Conservation (phyloP, 2,113 vertebrate genomes). For the Halichoerus grypus region DNA sequence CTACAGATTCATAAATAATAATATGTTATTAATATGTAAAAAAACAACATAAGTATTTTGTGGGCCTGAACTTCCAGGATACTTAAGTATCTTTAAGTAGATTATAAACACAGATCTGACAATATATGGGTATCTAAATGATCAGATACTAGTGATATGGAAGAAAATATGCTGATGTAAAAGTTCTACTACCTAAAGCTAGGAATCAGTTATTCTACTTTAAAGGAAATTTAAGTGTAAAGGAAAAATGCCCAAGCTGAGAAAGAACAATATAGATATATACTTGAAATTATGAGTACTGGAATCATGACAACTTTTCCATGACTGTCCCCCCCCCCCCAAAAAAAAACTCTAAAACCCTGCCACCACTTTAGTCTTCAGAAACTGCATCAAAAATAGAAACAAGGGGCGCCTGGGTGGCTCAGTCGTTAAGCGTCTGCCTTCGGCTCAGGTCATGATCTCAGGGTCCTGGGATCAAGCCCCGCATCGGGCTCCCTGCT, state of each 20-base stretch:
- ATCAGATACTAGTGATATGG: not conserved
- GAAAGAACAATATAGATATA: not conserved
- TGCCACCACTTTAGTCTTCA: not conserved
- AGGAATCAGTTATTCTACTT: not conserved
- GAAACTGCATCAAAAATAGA: constrained; percentile 49
- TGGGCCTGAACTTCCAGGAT: not conserved
- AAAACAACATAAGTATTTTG: not conserved
- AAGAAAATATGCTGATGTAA: not conserved
- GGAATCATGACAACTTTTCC: not conserved
- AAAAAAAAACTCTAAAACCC: not conserved
- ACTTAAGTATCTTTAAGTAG: not conserved
- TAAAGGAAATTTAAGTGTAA: constrained; percentile 18
- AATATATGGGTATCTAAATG: not conserved
- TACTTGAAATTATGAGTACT: not conserved
- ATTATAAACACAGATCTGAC: not conserved
- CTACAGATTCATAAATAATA: constrained; percentile 9
- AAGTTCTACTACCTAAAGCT: not conserved
- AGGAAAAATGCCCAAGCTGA: constrained; percentile 33
- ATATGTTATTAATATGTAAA: not conserved
- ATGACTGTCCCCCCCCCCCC: not conserved
- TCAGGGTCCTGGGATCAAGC: no score
- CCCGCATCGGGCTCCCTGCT: no score
- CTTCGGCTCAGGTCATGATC: no score
- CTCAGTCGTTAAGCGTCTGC: no score
- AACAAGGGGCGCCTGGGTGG: constrained; percentile 66